Evolutionary conservation across 2,113 vertebrate genomes (phyloP).

Genomic region (Pimephales promelas): DNA sequence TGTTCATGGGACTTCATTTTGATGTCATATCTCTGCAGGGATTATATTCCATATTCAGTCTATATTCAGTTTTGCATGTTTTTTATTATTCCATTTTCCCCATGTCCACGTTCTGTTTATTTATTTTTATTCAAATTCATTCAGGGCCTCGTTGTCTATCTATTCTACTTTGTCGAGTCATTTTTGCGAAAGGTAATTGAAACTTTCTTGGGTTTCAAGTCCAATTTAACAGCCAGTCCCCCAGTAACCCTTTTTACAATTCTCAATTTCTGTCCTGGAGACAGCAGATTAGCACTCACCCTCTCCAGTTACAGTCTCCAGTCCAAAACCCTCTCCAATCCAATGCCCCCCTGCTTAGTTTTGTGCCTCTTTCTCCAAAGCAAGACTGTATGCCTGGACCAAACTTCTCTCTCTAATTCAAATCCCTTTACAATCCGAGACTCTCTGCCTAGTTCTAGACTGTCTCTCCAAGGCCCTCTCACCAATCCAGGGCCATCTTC

Average conservation of each 20-base stretch:
- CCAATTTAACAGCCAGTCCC: background rate
- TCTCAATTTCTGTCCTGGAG: slow-evolving; percentile 1
- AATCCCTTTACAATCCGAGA: background rate
- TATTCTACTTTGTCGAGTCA: background rate
- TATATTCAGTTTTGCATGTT: background rate
- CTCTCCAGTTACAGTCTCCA: slow-evolving; percentile 8
- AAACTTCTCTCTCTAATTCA: slow-evolving; percentile 19
- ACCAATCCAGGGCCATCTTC: background rate
- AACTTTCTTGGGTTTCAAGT: background rate
- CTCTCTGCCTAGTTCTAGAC: background rate
- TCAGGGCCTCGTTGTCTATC: background rate
- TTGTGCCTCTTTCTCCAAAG: background rate
- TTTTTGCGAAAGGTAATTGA: background rate
- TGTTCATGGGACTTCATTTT: background rate
- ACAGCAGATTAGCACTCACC: background rate
- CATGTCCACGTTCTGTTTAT: background rate
- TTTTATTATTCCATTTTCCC: background rate
- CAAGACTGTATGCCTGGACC: background rate
- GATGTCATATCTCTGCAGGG: background rate
- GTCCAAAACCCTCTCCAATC: slow-evolving; percentile 32
- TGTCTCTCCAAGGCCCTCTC: slow-evolving; percentile 14
- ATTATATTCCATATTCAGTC: background rate
- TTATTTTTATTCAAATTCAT: background rate
- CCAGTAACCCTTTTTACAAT: slow-evolving; percentile 22
- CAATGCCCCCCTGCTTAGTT: slow-evolving; percentile 1